phyloP scores from a whole-genome alignment of 2,888 invertebrate genomes.

The Drosophila suboccidentalis region DNA sequence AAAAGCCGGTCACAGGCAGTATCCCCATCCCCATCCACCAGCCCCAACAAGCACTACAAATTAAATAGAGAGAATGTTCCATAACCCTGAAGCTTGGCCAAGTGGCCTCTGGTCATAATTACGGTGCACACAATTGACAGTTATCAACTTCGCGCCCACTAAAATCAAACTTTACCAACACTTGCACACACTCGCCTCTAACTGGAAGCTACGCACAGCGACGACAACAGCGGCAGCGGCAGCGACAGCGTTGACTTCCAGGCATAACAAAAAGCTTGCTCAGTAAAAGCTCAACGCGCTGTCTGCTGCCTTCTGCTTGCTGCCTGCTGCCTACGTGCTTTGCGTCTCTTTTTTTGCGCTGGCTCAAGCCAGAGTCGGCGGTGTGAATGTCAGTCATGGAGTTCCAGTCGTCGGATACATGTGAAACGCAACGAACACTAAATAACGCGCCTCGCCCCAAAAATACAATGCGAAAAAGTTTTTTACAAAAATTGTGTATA shows the following conservation, averaged over 20 bases:
- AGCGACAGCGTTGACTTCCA: slow-evolving; percentile 8
- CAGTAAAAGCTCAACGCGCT: slow-evolving; percentile 41
- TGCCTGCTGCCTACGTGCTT: slow-evolving; percentile 6
- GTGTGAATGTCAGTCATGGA: slow-evolving; percentile 84
- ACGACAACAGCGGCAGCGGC: neutral
- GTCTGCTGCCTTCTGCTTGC: slow-evolving; percentile 29
- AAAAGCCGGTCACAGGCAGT: slow-evolving; percentile 38
- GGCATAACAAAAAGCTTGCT: slow-evolving; percentile 44
- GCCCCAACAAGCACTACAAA: slow-evolving; percentile 1
- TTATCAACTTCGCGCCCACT: slow-evolving; percentile 65
- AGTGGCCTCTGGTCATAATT: slow-evolving; percentile 60
- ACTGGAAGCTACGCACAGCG: slow-evolving; percentile 24
- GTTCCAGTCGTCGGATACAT: slow-evolving; percentile 85
- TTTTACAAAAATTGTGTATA: slow-evolving; percentile 64
- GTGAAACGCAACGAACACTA: slow-evolving; percentile 80
- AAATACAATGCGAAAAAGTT: slow-evolving; percentile 73
- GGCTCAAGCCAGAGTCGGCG: slow-evolving; percentile 44
- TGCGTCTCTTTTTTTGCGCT: slow-evolving; percentile 24
- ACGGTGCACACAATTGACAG: slow-evolving; percentile 57
- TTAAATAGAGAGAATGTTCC: slow-evolving; percentile 13
- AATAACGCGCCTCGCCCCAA: slow-evolving; percentile 68
- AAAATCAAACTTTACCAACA: slow-evolving; percentile 65
- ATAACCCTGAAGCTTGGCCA: slow-evolving; percentile 32
- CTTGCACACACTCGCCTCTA: slow-evolving; percentile 39
- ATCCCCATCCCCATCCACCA: neutral